Percentiles rank a stretch among this genome's conserved stretches.
Conservation (phyloP, 2,797 vertebrate species). For the Malurus splendens region DNA sequence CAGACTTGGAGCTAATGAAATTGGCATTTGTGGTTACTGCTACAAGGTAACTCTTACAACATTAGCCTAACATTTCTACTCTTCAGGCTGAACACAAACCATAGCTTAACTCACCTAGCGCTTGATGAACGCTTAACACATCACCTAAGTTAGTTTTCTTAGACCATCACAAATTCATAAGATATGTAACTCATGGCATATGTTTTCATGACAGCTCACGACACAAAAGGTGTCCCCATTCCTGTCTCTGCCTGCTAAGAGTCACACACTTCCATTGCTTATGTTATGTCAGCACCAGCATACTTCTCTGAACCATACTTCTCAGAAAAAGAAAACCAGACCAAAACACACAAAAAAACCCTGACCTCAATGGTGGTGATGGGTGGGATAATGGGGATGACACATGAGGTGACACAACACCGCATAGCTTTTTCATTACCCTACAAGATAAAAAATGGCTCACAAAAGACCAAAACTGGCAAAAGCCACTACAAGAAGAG, state of each 20-base stretch:
- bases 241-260: neutral
- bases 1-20: neutral
- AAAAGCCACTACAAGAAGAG: neutral
- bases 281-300: neutral
- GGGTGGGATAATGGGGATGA: neutral
- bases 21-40: neutral
- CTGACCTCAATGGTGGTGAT: neutral
- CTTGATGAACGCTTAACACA: neutral
- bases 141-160: neutral
- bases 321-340: neutral
- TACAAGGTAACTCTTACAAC: neutral
- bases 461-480: neutral
- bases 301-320: neutral
- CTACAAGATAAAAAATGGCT: neutral
- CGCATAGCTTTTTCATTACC: neutral
- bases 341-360: neutral
- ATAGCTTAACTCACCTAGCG: neutral
- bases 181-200: neutral
- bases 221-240: neutral
- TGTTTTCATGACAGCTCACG: neutral
- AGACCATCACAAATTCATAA: neutral
- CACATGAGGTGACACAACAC: neutral
- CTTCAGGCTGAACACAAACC: neutral
- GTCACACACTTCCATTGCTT: neutral
- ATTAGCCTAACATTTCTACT: neutral